These are phyloP conservation scores for Dromius quadrimaculatus DNA, from an alignment of 2,888 invertebrate species.

Conservation along the genomic window DNA sequence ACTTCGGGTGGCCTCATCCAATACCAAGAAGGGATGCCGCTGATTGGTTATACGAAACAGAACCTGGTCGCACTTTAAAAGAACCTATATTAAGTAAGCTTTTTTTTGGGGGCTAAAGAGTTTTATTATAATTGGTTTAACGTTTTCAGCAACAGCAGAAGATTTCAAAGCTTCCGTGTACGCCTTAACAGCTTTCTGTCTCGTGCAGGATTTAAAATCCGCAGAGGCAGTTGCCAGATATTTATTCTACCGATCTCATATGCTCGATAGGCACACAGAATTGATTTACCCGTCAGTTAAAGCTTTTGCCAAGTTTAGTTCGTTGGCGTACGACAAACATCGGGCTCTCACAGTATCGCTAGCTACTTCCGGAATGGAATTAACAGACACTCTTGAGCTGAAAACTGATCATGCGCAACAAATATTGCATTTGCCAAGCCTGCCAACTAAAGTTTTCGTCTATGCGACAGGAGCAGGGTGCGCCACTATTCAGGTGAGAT, in stretches of 20 bases:
- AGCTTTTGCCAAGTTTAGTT: slow-evolving; percentile 73
- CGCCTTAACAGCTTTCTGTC: slow-evolving; percentile 72
- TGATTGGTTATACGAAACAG: slow-evolving; percentile 75
- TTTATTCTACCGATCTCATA: slow-evolving; percentile 76
- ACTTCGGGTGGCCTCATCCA: slow-evolving; percentile 75
- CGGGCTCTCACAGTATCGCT: slow-evolving; percentile 74
- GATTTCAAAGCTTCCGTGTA: slow-evolving; percentile 75
- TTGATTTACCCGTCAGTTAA: slow-evolving; percentile 73
- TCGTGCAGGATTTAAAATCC: slow-evolving; percentile 72
- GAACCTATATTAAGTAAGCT: slow-evolving; percentile 65
- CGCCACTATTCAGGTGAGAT: slow-evolving; percentile 74
- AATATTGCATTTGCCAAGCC: slow-evolving; percentile 72
- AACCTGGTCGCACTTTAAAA: slow-evolving; percentile 69
- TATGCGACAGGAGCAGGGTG: slow-evolving; percentile 79
- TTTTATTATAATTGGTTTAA: too few relatives aligned
- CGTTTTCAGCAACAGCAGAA: slow-evolving; percentile 69
- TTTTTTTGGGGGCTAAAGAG: not conserved
- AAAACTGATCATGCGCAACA: slow-evolving; percentile 69
- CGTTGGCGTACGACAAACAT: slow-evolving; percentile 72
- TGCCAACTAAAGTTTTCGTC: slow-evolving; percentile 78
- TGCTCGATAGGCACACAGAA: slow-evolving; percentile 73
- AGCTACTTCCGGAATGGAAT: slow-evolving; percentile 79
- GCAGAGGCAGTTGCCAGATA: slow-evolving; percentile 76
- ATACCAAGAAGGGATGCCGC: slow-evolving; percentile 72
- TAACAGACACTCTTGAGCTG: slow-evolving; percentile 76